Conservation (phyloP, 2,797 vertebrate species). For the Pipistrellus pygmaeus region DNA sequence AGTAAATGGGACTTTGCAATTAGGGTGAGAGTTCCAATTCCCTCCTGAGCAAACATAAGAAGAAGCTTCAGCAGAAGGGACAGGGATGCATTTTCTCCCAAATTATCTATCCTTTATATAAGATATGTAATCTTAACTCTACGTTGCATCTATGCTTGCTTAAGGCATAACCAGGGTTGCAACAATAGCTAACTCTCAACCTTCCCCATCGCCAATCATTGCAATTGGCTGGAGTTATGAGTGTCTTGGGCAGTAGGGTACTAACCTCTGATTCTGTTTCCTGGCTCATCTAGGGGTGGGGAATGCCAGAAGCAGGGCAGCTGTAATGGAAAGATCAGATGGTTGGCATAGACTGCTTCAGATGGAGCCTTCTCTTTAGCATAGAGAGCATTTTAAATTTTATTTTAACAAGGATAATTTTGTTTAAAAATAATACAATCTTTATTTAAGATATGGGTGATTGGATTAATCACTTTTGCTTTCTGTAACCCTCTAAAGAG, state of each 20-base stretch:
- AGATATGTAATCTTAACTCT: background rate
- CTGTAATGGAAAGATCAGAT: background rate
- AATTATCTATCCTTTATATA: background rate
- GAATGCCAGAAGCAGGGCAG: background rate
- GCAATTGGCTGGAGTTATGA: background rate
- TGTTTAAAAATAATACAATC: constrained; percentile 46
- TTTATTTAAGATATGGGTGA: background rate
- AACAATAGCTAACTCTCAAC: background rate
- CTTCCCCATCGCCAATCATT: background rate
- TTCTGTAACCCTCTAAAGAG: constrained; percentile 23
- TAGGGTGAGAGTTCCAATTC: background rate
- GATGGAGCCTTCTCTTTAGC: background rate
- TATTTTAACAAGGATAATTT: constrained; percentile 39
- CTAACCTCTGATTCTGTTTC: background rate
- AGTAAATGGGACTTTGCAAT: background rate
- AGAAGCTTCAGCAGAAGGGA: background rate
- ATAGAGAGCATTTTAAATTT: background rate
- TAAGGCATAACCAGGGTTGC: background rate
- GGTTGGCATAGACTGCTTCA: background rate
- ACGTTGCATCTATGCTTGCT: background rate
- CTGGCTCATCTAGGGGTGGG: background rate
- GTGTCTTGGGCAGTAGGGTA: background rate
- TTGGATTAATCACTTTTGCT: constrained; percentile 12
- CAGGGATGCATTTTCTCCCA: background rate
- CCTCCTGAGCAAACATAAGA: background rate